A percentile compares a stretch with the other conserved stretches of the same genome.
phyloP scores from a whole-genome alignment of 2,888 invertebrate genomes.

The Clivina fossor region DNA sequence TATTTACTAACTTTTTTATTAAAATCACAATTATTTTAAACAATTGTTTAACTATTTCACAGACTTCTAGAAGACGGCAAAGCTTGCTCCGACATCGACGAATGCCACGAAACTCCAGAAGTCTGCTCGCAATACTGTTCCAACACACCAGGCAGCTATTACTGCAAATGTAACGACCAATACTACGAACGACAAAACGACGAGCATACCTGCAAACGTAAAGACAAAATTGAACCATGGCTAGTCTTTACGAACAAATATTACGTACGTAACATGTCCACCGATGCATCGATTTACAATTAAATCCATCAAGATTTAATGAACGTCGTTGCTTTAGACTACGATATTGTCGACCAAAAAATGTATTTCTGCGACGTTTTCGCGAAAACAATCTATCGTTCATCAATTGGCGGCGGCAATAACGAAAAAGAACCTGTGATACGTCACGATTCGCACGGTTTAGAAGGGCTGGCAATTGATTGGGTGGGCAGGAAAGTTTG shows the following conservation, averaged over 20 bases:
- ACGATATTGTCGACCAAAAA: conserved; percentile 79
- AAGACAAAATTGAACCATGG: conserved; percentile 81
- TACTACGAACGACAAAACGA: conserved; percentile 86
- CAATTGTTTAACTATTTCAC: conserved; percentile 35
- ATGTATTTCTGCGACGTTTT: conserved; percentile 97
- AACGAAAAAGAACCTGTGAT: conserved; percentile 81
- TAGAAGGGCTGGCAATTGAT: conserved; percentile 97
- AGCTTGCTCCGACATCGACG: conserved; percentile 89
- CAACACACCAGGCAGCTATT: conserved; percentile 92
- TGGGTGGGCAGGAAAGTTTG: conserved; percentile 96
- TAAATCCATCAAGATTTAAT: conserved; percentile 92
- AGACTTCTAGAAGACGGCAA: conserved; percentile 81
- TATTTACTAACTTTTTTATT: too few relatives aligned
- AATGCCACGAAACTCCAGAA: conserved; percentile 83
- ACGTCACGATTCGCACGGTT: conserved; percentile 89
- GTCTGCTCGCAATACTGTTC: conserved; percentile 95
- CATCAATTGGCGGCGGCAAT: conserved; percentile 59
- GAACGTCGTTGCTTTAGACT: conserved; percentile 96
- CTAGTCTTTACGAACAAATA: conserved; percentile 95
- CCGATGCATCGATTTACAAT: conserved; percentile 82
- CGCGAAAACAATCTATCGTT: conserved; percentile 89
- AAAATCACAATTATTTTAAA: conserved; percentile 9
- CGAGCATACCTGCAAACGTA: conserved; percentile 87
- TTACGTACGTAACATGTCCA: conserved; percentile 93
- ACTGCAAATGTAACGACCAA: conserved; percentile 92